Conservation (phyloP, 2,797 vertebrate genomes). For the Helicolenus hilgendorfi region DNA sequence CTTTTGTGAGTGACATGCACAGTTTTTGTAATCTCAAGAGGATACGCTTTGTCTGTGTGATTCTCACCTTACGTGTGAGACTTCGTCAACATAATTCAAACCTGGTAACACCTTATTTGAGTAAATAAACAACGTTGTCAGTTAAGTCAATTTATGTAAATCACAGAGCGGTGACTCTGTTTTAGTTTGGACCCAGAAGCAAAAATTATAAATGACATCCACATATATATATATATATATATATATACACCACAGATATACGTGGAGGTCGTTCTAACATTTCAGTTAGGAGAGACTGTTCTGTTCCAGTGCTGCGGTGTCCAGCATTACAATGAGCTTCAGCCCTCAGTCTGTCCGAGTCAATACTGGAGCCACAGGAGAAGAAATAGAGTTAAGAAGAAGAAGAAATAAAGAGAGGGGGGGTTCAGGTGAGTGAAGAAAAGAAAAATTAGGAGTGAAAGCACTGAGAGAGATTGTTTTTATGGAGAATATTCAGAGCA, state of each 20-base stretch:
- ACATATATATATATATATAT: neutral
- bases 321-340: slow-evolving; percentile 65
- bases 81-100: neutral
- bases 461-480: neutral
- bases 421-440: slow-evolving; percentile 1
- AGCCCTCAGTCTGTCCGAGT: slow-evolving; percentile 27
- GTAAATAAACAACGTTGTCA: neutral
- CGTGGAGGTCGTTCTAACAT: slow-evolving; percentile 27
- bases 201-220: neutral
- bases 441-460: slow-evolving; percentile 15
- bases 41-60: neutral
- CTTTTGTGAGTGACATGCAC: neutral
- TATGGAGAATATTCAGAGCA: neutral
- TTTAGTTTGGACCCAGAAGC: neutral
- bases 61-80: neutral
- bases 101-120: neutral
- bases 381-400: neutral
- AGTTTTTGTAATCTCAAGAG: neutral
- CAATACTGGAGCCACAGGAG: slow-evolving; percentile 26
- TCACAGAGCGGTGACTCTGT: neutral
- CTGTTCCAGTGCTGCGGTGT: slow-evolving; percentile 11
- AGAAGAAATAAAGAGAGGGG: neutral
- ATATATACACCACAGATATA: neutral
- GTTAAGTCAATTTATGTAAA: neutral
- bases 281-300: neutral